These are phyloP conservation scores for Hyperoplus lanceolatus DNA, from an alignment of 2,797 vertebrate genomes.

Conservation along the genomic window DNA sequence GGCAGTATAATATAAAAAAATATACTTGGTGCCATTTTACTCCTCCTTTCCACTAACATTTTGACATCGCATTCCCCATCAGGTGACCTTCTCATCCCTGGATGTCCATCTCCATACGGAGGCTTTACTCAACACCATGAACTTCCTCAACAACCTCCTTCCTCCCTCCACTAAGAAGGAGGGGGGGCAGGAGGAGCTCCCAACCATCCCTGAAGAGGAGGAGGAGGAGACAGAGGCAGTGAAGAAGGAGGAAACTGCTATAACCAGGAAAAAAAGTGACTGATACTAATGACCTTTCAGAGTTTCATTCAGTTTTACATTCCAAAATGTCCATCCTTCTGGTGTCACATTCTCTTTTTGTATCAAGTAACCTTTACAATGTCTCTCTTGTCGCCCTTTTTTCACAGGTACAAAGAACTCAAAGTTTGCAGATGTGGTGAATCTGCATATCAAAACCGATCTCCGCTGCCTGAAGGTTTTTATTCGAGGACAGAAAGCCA, in stretches of 20 bases:
- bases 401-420: conserved; percentile 88
- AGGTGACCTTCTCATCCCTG: conserved; percentile 95
- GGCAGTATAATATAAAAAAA: background rate
- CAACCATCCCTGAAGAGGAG: conserved; percentile 82
- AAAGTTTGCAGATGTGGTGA: conserved; percentile 91
- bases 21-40: background rate
- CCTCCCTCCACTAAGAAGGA: conserved; percentile 87
- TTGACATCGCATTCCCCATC: conserved; percentile 13
- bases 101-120: conserved; percentile 97
- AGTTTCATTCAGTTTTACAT: background rate
- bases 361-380: too few species aligned
- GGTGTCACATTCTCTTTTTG: background rate
- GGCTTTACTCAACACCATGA: conserved; percentile 93
- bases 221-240: conserved; percentile 88
- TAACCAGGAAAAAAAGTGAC: conserved; percentile 80
- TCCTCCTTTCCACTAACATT: background rate
- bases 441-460: conserved; percentile 91
- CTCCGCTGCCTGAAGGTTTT: conserved; percentile 93
- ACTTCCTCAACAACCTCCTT: conserved; percentile 91
- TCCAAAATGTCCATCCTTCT: background rate
- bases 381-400: background rate
- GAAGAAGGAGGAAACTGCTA: conserved; percentile 85
- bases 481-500: conserved; percentile 91
- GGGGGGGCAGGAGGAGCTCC: conserved; percentile 76
- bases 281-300: background rate